Percentiles rank a stretch among this genome's conserved stretches.
phyloP scores from a whole-genome alignment of 2,113 vertebrate species.

The Himantopus leucocephalus region DNA sequence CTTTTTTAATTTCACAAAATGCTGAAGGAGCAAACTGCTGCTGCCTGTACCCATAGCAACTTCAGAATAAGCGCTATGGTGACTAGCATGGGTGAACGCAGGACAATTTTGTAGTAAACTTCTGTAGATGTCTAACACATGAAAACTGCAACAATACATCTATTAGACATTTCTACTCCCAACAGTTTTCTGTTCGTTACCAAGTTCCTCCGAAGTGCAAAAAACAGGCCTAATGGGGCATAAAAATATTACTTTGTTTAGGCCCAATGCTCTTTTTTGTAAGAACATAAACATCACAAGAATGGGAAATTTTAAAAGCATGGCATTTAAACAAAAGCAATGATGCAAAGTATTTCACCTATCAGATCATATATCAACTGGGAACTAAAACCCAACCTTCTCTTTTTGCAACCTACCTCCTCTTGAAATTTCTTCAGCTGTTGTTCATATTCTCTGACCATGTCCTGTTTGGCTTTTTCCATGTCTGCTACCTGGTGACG shows the following conservation, averaged over 20 bases:
- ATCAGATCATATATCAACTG: neutral
- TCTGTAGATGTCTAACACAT: neutral
- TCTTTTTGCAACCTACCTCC: constrained; percentile 76
- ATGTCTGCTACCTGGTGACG: constrained; percentile 77
- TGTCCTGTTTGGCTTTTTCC: constrained; percentile 78
- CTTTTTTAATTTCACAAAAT: neutral
- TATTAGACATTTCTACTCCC: neutral
- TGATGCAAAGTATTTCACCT: neutral
- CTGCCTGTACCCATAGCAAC: neutral
- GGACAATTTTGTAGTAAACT: neutral
- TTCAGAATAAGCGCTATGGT: neutral
- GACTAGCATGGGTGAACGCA: neutral
- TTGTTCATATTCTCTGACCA: constrained; percentile 83
- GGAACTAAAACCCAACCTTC: neutral
- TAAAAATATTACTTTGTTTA: neutral
- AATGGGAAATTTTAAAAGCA: neutral
- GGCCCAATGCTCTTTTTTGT: neutral
- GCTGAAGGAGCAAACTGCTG: neutral
- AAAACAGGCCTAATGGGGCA: neutral
- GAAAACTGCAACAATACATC: neutral
- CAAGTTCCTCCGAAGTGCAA: neutral
- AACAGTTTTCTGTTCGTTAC: neutral
- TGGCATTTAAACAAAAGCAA: neutral
- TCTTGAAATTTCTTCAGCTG: constrained; percentile 86
- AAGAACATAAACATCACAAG: neutral